Evolutionary conservation across 2,888 invertebrate species (phyloP).

Genomic region (Callimorpha dominula): DNA sequence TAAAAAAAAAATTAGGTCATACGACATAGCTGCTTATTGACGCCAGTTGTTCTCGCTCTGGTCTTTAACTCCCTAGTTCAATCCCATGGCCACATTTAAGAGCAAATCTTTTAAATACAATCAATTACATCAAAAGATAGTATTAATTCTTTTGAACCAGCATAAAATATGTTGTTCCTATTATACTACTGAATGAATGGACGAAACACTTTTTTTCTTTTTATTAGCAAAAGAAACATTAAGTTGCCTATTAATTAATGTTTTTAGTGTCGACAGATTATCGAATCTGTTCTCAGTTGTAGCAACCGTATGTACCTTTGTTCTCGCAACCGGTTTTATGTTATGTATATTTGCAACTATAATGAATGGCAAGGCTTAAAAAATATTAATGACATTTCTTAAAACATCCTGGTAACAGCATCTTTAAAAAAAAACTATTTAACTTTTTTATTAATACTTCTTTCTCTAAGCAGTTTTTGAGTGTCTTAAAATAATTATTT

Average conservation of each 20-base stretch:
- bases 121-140: too few relatives aligned
- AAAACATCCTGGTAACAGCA: too few relatives aligned
- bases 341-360: slow-evolving; percentile 7
- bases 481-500: neutral
- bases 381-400: slow-evolving; percentile 5
- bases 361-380: slow-evolving; percentile 7
- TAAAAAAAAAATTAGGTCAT: too few relatives aligned
- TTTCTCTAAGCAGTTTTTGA: neutral
- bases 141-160: too few relatives aligned
- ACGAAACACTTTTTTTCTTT: too few relatives aligned
- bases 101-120: too few relatives aligned
- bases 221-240: neutral
- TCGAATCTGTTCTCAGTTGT: neutral
- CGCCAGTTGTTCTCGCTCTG: too few relatives aligned
- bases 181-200: too few relatives aligned
- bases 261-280: slow-evolving; percentile 15
- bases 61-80: too few relatives aligned
- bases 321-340: slow-evolving; percentile 5
- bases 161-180: too few relatives aligned
- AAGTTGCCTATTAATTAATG: slow-evolving; percentile 20
- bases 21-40: too few relatives aligned
- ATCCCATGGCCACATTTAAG: too few relatives aligned
- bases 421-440: neutral
- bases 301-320: neutral
- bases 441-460: neutral